A percentile compares a stretch with the other conserved stretches of the same genome.
phyloP scores from a whole-genome alignment of 2,113 vertebrate species.

The Clarias magur region DNA sequence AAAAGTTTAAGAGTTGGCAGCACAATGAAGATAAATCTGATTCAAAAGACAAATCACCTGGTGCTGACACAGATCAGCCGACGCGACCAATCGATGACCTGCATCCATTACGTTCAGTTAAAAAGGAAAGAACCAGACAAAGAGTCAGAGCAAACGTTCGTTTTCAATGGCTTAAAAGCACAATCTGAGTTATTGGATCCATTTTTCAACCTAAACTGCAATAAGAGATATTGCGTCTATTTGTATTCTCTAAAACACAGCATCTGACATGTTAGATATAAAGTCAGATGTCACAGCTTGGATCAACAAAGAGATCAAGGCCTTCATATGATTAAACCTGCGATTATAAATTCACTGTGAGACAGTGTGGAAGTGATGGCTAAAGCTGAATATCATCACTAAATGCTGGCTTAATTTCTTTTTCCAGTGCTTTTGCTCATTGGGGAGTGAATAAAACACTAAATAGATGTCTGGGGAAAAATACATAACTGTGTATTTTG shows the following conservation, averaged over 20 bases:
- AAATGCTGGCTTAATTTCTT: background rate
- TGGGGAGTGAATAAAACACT: constrained; percentile 8
- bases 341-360: constrained; percentile 19
- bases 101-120: constrained; percentile 34
- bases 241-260: constrained; percentile 36
- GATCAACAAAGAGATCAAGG: constrained; percentile 38
- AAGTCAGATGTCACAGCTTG: constrained; percentile 33
- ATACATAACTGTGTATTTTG: background rate
- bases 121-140: constrained; percentile 32
- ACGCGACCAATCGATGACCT: constrained; percentile 48
- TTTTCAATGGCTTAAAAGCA: constrained; percentile 39
- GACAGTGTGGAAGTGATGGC: background rate
- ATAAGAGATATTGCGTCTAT: constrained; percentile 49
- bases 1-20: constrained; percentile 10
- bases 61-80: constrained; percentile 33
- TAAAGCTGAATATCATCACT: background rate
- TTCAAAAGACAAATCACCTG: constrained; percentile 46
- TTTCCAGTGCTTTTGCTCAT: background rate
- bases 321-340: constrained; percentile 36
- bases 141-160: constrained; percentile 24
- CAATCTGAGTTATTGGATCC: constrained; percentile 47
- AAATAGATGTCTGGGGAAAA: background rate
- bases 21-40: constrained; percentile 36
- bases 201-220: constrained; percentile 51
- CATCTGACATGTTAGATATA: constrained; percentile 40